A percentile compares a stretch with the other conserved stretches of the same genome.
These are phyloP conservation scores for Semicossyphus pulcher DNA, from an alignment of 2,113 vertebrate genomes.

Conservation along the genomic window DNA sequence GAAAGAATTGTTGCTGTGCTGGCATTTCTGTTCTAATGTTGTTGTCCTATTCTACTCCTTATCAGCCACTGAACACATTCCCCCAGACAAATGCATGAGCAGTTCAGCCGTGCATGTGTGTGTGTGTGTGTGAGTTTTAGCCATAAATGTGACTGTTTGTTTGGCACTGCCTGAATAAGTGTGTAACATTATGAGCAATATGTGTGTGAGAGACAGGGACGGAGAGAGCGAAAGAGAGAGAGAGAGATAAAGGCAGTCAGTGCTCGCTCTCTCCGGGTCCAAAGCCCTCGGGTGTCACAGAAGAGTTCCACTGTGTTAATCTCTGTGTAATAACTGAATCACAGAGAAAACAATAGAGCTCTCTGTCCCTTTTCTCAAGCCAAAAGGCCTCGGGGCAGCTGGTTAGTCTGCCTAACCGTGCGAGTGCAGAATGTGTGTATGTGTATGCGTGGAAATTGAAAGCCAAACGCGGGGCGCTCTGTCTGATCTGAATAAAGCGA, in stretches of 20 bases:
- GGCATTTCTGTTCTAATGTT: conserved; percentile 58
- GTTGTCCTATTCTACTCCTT: conserved; percentile 61
- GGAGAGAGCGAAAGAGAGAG: conserved; percentile 7
- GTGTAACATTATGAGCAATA: conserved; percentile 29
- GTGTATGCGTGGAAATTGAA: conserved; percentile 29
- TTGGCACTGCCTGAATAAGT: conserved; percentile 53
- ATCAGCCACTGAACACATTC: conserved; percentile 71
- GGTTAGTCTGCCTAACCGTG: conserved; percentile 51
- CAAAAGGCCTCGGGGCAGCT: conserved; percentile 72
- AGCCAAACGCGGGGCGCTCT: conserved; percentile 21
- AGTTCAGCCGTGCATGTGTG: not conserved
- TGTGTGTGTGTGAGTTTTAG: not conserved
- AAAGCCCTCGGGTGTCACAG: conserved; percentile 70
- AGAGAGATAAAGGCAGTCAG: conserved; percentile 49
- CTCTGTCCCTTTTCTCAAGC: conserved; percentile 66
- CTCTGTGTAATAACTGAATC: conserved; percentile 79
- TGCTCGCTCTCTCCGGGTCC: conserved; percentile 60
- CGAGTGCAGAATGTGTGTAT: conserved; percentile 20
- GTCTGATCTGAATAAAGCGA: conserved; percentile 46
- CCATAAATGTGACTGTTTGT: conserved; percentile 60
- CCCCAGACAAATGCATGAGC: conserved; percentile 33
- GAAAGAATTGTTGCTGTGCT: conserved; percentile 38
- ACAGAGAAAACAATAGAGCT: conserved; percentile 71
- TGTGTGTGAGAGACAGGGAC: conserved; percentile 40
- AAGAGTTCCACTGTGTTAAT: conserved; percentile 73